Percentiles rank a stretch among this genome's conserved stretches.
Conservation (phyloP, 2,113 vertebrate genomes). For the Anoura caudifer region DNA sequence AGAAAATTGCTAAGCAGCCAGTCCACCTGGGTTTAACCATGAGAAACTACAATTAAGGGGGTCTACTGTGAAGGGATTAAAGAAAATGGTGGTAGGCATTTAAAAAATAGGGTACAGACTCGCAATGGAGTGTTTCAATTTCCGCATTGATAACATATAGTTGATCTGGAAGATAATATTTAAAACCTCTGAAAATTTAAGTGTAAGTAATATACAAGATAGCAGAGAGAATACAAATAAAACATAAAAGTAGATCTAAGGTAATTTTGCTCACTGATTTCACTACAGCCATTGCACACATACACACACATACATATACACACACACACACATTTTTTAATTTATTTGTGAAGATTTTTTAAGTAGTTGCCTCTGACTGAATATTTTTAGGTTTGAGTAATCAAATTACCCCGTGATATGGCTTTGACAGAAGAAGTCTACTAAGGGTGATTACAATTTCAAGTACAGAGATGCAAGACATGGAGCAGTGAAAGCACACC, state of each 20-base stretch:
- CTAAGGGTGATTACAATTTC: constrained; percentile 39
- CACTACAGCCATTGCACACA: background rate
- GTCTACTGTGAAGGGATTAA: background rate
- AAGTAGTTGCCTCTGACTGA: background rate
- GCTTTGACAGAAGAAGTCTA: constrained; percentile 43
- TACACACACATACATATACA: background rate
- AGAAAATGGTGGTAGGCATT: background rate
- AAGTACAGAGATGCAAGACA: constrained; percentile 21
- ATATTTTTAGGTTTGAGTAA: background rate
- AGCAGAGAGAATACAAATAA: background rate
- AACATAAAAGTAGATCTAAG: background rate
- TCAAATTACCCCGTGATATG: background rate
- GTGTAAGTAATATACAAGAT: background rate
- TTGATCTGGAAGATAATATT: background rate
- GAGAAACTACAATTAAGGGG: background rate
- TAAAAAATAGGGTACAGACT: background rate
- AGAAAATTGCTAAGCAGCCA: background rate
- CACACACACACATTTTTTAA: background rate
- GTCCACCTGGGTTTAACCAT: background rate
- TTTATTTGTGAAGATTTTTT: background rate
- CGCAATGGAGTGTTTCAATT: background rate
- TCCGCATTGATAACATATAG: background rate
- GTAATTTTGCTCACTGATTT: background rate
- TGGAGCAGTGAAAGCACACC: background rate
- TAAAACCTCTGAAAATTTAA: background rate